A percentile compares a stretch with the other conserved stretches of the same genome.
Conservation (phyloP, 2,113 vertebrate genomes). For the Neodon shergylaensis region DNA sequence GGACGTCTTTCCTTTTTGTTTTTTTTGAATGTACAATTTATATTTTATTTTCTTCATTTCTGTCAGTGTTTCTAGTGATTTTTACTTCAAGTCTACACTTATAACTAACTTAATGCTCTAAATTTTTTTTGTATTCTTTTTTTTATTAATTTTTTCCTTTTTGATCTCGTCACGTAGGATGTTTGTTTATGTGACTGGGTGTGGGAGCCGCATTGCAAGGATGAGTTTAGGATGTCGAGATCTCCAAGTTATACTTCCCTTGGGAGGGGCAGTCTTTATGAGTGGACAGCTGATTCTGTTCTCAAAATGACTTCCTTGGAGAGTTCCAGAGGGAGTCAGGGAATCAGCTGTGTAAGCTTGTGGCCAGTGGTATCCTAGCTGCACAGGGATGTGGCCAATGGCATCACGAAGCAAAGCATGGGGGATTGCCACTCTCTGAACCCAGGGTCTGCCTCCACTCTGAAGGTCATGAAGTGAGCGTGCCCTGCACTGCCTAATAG, state of each 20-base stretch:
- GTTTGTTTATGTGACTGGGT: neutral
- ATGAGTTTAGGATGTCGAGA: neutral
- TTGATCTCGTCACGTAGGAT: slow-evolving; percentile 16
- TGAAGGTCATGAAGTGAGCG: neutral
- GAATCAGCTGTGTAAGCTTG: neutral
- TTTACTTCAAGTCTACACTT: neutral
- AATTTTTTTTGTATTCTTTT: too few relatives aligned
- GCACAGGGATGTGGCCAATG: neutral
- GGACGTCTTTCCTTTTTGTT: slow-evolving; percentile 3
- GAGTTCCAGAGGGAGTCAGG: neutral
- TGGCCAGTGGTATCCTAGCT: neutral
- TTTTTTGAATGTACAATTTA: neutral
- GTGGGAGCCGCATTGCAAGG: neutral
- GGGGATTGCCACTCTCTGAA: neutral
- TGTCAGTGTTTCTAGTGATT: neutral
- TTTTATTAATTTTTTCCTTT: too few relatives aligned
- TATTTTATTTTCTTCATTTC: neutral
- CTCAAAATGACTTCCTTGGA: neutral
- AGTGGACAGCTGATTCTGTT: neutral
- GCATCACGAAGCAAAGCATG: neutral
- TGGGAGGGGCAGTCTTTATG: neutral
- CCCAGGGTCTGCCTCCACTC: neutral
- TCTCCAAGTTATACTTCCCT: neutral
- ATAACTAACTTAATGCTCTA: neutral
- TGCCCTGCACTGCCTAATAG: neutral